Evolutionary conservation across 2,797 vertebrate genomes (phyloP), one percentile per base, ranked within the genome.

Genomic region (Carapus acus): DNA sequence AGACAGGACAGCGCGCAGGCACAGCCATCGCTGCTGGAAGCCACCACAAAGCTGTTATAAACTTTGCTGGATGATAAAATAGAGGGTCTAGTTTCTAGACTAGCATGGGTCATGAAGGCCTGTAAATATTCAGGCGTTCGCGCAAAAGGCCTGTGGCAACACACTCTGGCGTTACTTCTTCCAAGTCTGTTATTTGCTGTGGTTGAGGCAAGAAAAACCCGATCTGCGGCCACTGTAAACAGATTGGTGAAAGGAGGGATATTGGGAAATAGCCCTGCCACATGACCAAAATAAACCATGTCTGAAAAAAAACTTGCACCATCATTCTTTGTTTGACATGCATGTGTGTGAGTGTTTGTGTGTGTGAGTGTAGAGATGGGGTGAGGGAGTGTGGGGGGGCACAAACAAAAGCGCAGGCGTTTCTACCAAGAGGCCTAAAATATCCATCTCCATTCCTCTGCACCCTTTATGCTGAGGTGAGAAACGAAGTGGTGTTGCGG

Each of bases 51-150:
- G 70, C 56, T 42, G 67, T 62, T 67, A 70, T 49, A 77, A 67
- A 71, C 71, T 54, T 58, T 54, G 43, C 42, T 52, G 49, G 49
- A 52, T 34, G 43, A 63, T 73, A 31, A 60, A 66, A 73, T 51
- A 56, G 38, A 56, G 61, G 62, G 45, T n/a, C 54, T 42, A 39
- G 57, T 55, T 47, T 59, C 53, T 42, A 45, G 58, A 57, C 58
- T 21, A 58, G 48, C 64, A 48, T 49, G 52, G 71, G 69, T 70
- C 83, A 77, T 46, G 29, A 62, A 64, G 44, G 48, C 69, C 67
- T 68, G 76, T 73, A 62, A 80, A 83, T 73, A 79, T 85, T 82
- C 76, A 79, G 69, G 73, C 66, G 65, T 72, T 78, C 78, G 75
- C 83, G 80, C n/a, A 70, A 61, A 59, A 64, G 73, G 62, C 58